Evolutionary conservation across 2,888 invertebrate species (phyloP), one percentile per base, ranked within the genome.

Genomic region (Lithophane ornitopus): DNA sequence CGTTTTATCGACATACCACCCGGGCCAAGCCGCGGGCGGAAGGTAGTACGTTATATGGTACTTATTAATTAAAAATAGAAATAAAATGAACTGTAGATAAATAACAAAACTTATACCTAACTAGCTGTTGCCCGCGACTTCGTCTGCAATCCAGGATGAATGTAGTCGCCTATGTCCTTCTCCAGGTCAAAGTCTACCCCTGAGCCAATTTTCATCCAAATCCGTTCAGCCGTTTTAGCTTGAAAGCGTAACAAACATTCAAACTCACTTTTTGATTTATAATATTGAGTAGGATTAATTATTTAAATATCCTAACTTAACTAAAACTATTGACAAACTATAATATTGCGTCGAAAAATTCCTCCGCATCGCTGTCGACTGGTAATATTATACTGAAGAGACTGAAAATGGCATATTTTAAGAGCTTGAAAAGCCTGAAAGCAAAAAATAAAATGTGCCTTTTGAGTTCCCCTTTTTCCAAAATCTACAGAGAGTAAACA

Each of bases 401-500:
- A 26, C 56, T 49, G 8, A 49, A 44, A 54, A 44, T 19, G 2
- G 9, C 26, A 69, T 19, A 46, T 52, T 1, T 11, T 22, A 16
- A 14, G n/a, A 62, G 22, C 41, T 62, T 54, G 8, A 66, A 46
- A 28, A 46, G 14, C 1, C 3, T 28, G 1, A 49, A 59, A 61
- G 22, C 14, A 34, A 26, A 62, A 41, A 34, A n/a, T n/a, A 14
- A n/a, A 41, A 49, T 22, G 4, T 19, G 6, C 9, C 34, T 9
- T 12, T 26, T 3, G 1, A 52, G 8, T 44, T 7, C 14, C 14
- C 19, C 34, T 2, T 63, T 61, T 76, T 52, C 11, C 11, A 34
- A 54, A 75, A 76, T 59, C 22, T 66, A 46, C 68, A 78, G 28
- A 58, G 34, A 82, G 19, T 72, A 75, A 70, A n/a, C 59, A 70